Conservation (phyloP, 37 sponge, comb jelly and placozoan species). For the Axinella damicornis region DNA sequence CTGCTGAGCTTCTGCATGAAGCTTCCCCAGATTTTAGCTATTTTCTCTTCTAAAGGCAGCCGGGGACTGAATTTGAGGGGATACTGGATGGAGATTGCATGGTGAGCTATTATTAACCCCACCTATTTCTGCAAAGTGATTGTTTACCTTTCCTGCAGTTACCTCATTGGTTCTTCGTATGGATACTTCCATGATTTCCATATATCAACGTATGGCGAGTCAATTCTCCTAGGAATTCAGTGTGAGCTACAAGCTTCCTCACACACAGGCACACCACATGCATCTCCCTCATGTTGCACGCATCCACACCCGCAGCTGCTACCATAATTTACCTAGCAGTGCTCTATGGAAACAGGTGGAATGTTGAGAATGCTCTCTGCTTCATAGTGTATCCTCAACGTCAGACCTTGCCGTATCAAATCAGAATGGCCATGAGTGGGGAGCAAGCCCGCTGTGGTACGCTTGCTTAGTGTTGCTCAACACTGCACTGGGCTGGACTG, state of each 20-base stretch:
- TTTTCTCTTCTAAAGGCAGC: constrained; percentile 18
- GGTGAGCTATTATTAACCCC: constrained; percentile 1
- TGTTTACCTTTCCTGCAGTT: background rate
- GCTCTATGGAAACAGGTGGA: constrained; percentile 15
- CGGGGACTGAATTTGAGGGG: constrained; percentile 35
- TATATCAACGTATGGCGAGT: constrained; percentile 42
- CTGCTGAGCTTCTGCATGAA: constrained; percentile 39
- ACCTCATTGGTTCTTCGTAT: constrained; percentile 30
- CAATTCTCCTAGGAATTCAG: constrained; percentile 32
- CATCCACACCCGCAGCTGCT: background rate
- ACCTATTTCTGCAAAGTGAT: background rate
- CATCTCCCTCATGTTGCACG: too few relatives aligned
- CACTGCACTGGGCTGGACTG: too few relatives aligned
- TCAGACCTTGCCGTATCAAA: too few relatives aligned
- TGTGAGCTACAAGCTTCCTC: constrained; percentile 2
- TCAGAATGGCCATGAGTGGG: too few relatives aligned
- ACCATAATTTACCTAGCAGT: background rate
- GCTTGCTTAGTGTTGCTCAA: too few relatives aligned
- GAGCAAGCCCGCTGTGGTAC: too few relatives aligned
- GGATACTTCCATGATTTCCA: constrained; percentile 31
- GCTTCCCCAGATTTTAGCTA: constrained; percentile 48
- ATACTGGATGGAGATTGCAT: constrained; percentile 40
- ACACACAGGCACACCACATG: background rate
- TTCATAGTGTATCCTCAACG: background rate
- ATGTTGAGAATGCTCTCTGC: constrained; percentile 5